A percentile compares a stretch with the other conserved stretches of the same genome.
phyloP scores from a whole-genome alignment of 1,140 invertebrate species.

The Drosophila suzukii region DNA sequence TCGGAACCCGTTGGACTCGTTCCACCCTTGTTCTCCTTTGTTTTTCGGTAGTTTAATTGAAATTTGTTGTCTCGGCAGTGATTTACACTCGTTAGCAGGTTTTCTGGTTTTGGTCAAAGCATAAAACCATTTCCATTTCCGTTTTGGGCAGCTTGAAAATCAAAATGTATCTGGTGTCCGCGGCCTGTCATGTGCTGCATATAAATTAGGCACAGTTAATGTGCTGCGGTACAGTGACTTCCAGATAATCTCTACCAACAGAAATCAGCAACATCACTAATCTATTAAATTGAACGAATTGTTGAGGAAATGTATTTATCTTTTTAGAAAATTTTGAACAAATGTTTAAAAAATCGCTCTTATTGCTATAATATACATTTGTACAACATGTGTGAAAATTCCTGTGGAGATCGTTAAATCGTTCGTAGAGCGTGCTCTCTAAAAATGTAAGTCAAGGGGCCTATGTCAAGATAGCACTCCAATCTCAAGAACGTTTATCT shows the following conservation, averaged over 20 bases:
- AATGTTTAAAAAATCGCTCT: too few species aligned
- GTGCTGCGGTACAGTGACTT: conserved; percentile 36
- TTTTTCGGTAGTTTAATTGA: conserved; percentile 37
- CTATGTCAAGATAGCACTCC: conserved; percentile 37
- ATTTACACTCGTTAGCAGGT: conserved; percentile 38
- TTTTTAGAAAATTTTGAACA: too few species aligned
- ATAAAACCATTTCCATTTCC: conserved; percentile 72
- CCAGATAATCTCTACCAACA: not conserved
- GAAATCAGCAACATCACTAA: too few species aligned
- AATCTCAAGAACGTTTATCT: conserved; percentile 1
- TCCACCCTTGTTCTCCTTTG: conserved; percentile 13
- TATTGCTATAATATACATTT: too few species aligned
- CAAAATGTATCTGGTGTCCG: conserved; percentile 39
- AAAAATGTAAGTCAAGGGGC: conserved; percentile 49
- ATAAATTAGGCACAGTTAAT: conserved; percentile 58
- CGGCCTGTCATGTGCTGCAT: conserved; percentile 48
- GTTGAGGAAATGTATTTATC: too few species aligned
- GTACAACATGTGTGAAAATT: not conserved
- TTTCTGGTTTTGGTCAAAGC: conserved; percentile 44
- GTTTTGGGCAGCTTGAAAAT: conserved; percentile 59
- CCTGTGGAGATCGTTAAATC: not conserved
- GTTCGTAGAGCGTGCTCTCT: not conserved
- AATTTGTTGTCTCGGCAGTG: conserved; percentile 35
- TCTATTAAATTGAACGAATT: too few species aligned
- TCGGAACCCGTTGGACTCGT: conserved; percentile 8